Base-by-base conservation (phyloP, 1,140 invertebrate species). In the Nymphalis io region DNA sequence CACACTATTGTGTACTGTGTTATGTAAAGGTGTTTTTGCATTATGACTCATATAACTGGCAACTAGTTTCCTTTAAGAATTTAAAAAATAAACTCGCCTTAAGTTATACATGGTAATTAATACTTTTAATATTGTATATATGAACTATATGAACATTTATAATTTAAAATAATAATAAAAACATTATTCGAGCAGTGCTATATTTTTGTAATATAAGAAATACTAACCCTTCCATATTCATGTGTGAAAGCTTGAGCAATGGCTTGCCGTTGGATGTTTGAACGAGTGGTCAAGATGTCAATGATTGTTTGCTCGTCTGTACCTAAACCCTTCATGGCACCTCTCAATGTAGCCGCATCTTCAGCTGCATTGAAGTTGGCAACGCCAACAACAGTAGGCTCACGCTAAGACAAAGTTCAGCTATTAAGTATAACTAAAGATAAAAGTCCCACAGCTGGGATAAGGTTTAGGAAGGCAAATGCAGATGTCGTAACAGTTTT, bases 241-340 rank as follows among this genome's bases (percentile, higher is more conserved):
- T 93, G 91, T 60, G 95, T 95, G 83, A 96, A 97, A 2, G 93
- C 92, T 18, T 93, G 84, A 2, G 93, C 85, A 46, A 97, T 96
- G 61, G 95, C 90, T 76, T 94, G 94, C 6, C 96, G 90, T 83
- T 96, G 96, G 0, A 76, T 80, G 78, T 95, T 95, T 27, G 93
- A 93, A 40, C 96, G 90, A 18, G 93, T 89, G 1, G 94, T 93
- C 6, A 96, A 85, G 20, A 96, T 93, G 65, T 95, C 94, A 59
- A 96, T 96, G 62, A 97, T 95, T 12, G 93, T 92, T 76, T 95
- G 92, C 85, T 97, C 96, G 80, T 97, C 94, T 1, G 96, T 96
- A 1, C 96, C 95, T 51, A 96, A 93, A 51, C 95, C 93, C 81
- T 96, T 95, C 95, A 97, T 96, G 1, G 96, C 96, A 27, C 92